Conservation (phyloP, 1,140 invertebrate species). For the Tetramorium parvispinum region DNA sequence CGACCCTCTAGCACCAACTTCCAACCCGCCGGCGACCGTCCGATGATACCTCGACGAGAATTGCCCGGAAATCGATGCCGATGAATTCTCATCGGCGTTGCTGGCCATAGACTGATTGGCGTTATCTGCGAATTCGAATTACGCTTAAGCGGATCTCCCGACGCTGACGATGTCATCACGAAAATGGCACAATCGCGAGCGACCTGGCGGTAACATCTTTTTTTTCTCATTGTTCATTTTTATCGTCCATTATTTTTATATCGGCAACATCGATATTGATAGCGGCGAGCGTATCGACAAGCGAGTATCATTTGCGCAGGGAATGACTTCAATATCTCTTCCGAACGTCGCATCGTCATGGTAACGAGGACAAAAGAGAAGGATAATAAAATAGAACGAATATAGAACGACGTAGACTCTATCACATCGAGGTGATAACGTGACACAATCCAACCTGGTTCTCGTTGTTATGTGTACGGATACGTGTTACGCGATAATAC, state of each 20-base stretch:
- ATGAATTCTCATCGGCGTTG: slow-evolving; percentile 61
- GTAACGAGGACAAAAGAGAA: slow-evolving; percentile 34
- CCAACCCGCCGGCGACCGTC: not conserved
- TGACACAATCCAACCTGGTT: not conserved
- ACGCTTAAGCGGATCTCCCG: slow-evolving; percentile 32
- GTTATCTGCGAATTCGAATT: slow-evolving; percentile 54
- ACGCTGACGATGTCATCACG: slow-evolving; percentile 32
- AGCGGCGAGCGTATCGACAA: slow-evolving; percentile 6
- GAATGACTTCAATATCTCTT: slow-evolving; percentile 45
- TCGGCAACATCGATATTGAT: slow-evolving; percentile 37
- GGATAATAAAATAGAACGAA: slow-evolving; percentile 27
- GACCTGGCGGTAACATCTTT: not conserved
- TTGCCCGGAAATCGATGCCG: slow-evolving; percentile 65
- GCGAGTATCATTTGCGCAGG: slow-evolving; percentile 33
- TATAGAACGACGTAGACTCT: not conserved
- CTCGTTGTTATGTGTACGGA: not conserved
- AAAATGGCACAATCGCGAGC: slow-evolving; percentile 37
- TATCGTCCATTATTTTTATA: slow-evolving; percentile 47
- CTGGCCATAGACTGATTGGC: slow-evolving; percentile 40
- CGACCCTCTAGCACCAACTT: slow-evolving; percentile 41
- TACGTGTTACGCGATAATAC: slow-evolving; percentile 71
- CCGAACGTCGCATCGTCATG: slow-evolving; percentile 39
- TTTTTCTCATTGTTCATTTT: slow-evolving; percentile 33
- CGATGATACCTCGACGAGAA: slow-evolving; percentile 23
- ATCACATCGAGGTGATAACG: slow-evolving; percentile 30